Evolutionary conservation across 2,113 vertebrate species (phyloP).

Genomic region (Platycercus adscitus): DNA sequence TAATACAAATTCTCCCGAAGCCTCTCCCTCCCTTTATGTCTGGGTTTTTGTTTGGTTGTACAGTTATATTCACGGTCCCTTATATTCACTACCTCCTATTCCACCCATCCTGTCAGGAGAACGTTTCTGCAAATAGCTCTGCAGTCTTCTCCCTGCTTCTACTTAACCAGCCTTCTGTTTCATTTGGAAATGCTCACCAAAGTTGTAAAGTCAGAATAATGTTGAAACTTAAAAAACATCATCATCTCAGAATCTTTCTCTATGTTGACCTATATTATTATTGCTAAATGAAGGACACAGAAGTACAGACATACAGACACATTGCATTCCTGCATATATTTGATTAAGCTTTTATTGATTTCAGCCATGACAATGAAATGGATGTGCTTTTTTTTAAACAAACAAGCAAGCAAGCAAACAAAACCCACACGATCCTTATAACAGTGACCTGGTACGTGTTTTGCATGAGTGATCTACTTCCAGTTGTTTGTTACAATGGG

Average conservation of each 20-base stretch:
- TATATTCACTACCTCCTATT: not conserved
- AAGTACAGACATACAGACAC: not conserved
- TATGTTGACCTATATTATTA: not conserved
- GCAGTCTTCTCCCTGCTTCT: not conserved
- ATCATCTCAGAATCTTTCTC: not conserved
- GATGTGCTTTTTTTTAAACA: not conserved
- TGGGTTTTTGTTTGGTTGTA: not conserved
- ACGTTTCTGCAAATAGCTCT: not conserved
- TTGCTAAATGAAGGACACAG: not conserved
- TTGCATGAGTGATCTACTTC: not conserved
- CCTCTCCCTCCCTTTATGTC: not conserved
- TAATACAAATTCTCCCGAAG: not conserved
- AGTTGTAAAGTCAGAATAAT: not conserved
- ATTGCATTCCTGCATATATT: fast-evolving
- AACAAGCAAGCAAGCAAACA: not conserved
- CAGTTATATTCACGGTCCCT: not conserved
- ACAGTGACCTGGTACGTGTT: not conserved
- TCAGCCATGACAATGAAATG: not conserved
- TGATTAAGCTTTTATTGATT: not conserved
- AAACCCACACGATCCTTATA: not conserved
- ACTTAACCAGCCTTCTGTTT: not conserved
- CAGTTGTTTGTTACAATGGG: not conserved
- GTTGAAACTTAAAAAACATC: not conserved
- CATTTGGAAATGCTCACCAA: not conserved
- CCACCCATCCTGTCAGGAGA: not conserved